phyloP scores from a whole-genome alignment of 2,113 vertebrate genomes.

The Tyto alba region DNA sequence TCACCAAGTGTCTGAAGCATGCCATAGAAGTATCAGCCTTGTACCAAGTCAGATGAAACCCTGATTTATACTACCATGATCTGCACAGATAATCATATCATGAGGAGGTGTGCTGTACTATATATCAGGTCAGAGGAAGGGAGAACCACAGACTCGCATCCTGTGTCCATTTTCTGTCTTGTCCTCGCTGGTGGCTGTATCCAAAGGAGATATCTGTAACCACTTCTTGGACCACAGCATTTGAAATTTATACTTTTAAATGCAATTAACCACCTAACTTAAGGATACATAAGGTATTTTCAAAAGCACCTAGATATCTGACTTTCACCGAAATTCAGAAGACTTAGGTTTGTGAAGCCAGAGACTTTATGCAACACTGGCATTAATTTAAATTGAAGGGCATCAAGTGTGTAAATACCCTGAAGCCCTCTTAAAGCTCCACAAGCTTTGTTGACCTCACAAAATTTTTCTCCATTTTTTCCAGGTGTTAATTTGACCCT shows the following conservation, averaged over 20 bases:
- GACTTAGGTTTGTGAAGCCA: not conserved
- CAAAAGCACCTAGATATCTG: not conserved
- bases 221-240: not conserved
- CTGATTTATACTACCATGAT: not conserved
- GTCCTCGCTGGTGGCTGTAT: not conserved
- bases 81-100: not conserved
- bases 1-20: not conserved
- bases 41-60: not conserved
- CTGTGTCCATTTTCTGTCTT: not conserved
- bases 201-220: not conserved
- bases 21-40: not conserved
- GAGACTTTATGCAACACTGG: accelerated
- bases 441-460: not conserved
- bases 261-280: not conserved
- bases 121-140: not conserved
- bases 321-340: not conserved
- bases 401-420: not conserved
- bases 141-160: not conserved
- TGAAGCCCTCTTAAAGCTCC: not conserved
- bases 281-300: not conserved
- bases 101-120: accelerated
- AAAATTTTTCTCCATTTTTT: not conserved
- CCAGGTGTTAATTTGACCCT: not conserved
- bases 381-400: not conserved
- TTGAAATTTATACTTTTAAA: not conserved